Percentiles rank a stretch among this genome's conserved stretches.
phyloP scores from a whole-genome alignment of 2,113 vertebrate genomes.

The Campylomormyrus numenius region DNA sequence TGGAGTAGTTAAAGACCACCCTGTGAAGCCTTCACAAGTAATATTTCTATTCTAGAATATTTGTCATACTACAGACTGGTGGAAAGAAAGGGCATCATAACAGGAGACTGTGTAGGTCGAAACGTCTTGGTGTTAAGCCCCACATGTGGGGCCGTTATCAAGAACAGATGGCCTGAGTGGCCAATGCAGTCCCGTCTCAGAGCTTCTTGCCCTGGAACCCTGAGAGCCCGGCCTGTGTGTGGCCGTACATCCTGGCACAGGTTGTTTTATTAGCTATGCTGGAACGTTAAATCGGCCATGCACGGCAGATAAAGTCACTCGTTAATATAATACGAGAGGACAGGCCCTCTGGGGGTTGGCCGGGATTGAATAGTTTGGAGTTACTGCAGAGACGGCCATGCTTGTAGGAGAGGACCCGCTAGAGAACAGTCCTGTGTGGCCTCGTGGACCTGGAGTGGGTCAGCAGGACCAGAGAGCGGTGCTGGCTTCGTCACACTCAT shows the following conservation, averaged over 20 bases:
- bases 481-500: not conserved
- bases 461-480: not conserved
- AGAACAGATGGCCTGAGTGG: not conserved
- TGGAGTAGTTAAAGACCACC: not conserved
- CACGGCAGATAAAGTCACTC: not conserved
- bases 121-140: not conserved
- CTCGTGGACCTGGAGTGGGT: not conserved
- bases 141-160: not conserved
- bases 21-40: not conserved
- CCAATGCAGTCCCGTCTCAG: too few relatives aligned
- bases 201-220: not conserved
- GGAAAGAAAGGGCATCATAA: not conserved
- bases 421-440: not conserved
- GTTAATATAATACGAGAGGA: not conserved
- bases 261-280: not conserved
- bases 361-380: not conserved
- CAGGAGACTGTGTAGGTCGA: not conserved
- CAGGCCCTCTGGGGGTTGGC: not conserved
- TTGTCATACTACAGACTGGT: not conserved
- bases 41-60: not conserved
- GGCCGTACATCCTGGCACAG: not conserved
- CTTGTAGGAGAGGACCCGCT: not conserved
- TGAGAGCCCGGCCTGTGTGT: not conserved
- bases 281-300: not conserved
- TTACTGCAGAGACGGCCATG: not conserved